Evolutionary conservation across 2,113 vertebrate species (phyloP).

Genomic region (Seriola quinqueradiata): DNA sequence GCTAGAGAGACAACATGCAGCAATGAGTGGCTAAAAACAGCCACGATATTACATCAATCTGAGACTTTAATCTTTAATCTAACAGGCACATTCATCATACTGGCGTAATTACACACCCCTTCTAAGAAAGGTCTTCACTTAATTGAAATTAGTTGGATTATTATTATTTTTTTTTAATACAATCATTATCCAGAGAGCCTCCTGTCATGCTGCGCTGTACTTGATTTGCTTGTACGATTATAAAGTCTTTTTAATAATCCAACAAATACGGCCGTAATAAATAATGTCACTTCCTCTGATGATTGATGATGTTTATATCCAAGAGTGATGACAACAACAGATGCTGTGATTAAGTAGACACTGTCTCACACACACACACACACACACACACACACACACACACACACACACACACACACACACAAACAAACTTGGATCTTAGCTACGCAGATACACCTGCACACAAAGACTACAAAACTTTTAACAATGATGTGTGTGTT

Average conservation of each 20-base stretch:
- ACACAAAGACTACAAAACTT: slow-evolving; percentile 4
- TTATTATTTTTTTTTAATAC: slow-evolving; percentile 39
- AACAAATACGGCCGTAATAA: slow-evolving; percentile 42
- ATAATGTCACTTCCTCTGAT: slow-evolving; percentile 54
- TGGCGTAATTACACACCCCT: neutral
- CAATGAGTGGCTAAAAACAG: slow-evolving; percentile 37
- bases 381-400: neutral
- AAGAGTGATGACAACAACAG: slow-evolving; percentile 61
- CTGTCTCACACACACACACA: slow-evolving; percentile 8
- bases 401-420: neutral
- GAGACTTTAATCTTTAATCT: slow-evolving; percentile 44
- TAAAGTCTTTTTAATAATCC: slow-evolving; percentile 53
- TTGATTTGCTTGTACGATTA: slow-evolving; percentile 6
- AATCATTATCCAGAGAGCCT: slow-evolving; percentile 16
- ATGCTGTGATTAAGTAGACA: slow-evolving; percentile 63
- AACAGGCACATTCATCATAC: slow-evolving; percentile 53
- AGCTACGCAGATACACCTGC: neutral
- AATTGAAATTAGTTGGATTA: slow-evolving; percentile 51
- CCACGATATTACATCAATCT: slow-evolving; percentile 38
- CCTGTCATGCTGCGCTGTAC: neutral
- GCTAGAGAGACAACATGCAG: slow-evolving; percentile 47
- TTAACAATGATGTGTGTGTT: neutral
- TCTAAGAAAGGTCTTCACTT: slow-evolving; percentile 19
- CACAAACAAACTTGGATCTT: neutral
- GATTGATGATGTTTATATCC: slow-evolving; percentile 77